Conservation (phyloP, 1,140 invertebrate species). For the Drosophila ficusphila region DNA sequence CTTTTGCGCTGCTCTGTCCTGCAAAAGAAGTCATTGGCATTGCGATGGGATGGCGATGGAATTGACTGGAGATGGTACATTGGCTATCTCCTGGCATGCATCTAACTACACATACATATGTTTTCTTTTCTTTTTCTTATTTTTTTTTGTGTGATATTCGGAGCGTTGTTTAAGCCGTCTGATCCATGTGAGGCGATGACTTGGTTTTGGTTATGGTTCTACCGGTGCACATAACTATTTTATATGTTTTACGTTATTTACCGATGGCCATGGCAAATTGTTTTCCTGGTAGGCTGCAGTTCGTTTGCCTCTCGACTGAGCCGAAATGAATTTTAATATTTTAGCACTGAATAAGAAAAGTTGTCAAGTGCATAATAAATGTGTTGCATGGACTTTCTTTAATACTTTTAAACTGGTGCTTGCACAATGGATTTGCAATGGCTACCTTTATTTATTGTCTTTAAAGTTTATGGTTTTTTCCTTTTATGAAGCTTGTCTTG, state of each 20-base stretch:
- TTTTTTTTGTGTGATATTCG: constrained; percentile 43
- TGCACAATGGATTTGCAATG: not conserved
- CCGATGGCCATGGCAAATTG: not conserved
- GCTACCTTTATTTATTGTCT: not conserved
- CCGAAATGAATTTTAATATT: constrained; percentile 33
- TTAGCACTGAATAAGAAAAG: constrained; percentile 17
- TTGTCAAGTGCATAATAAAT: constrained; percentile 11
- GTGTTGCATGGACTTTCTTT: not conserved
- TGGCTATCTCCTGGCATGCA: constrained; percentile 50
- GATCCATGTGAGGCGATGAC: constrained; percentile 24
- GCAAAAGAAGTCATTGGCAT: constrained; percentile 73
- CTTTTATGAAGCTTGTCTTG: not conserved
- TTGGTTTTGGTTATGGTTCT: not conserved
- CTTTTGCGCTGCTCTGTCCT: not conserved
- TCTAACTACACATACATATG: constrained; percentile 31
- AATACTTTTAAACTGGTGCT: not conserved
- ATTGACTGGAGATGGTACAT: constrained; percentile 34
- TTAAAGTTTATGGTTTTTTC: not conserved
- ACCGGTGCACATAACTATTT: constrained; percentile 18
- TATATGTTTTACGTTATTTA: constrained; percentile 55
- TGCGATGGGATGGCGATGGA: constrained; percentile 23
- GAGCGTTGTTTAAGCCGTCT: constrained; percentile 50
- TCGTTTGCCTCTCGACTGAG: not conserved
- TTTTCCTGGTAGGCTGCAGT: not conserved
- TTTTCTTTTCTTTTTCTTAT: too few species aligned